Evolutionary conservation across 2,113 vertebrate species (phyloP).

Genomic region (Zapus hudsonius): DNA sequence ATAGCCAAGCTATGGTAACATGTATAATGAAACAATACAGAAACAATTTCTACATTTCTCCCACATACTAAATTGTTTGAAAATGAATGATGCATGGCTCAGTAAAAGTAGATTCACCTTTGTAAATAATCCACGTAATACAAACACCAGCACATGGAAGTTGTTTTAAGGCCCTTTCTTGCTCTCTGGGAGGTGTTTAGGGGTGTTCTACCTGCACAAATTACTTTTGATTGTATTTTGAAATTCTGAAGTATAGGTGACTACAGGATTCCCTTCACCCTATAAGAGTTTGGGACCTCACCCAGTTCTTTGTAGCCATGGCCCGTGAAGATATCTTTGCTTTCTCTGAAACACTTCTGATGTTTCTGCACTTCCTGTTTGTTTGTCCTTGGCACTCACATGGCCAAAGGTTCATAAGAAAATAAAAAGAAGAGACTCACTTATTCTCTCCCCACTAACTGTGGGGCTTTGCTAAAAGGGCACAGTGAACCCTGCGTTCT

Average conservation of each 20-base stretch:
- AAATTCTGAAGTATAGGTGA: background rate
- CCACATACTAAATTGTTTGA: conserved; percentile 41
- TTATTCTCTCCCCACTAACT: background rate
- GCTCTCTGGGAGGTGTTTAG: background rate
- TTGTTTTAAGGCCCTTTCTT: background rate
- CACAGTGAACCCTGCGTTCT: too few relatives aligned
- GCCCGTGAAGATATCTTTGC: background rate
- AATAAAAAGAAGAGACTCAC: background rate
- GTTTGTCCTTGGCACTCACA: background rate
- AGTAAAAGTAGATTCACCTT: conserved; percentile 16
- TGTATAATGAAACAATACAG: background rate
- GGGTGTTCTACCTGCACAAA: background rate
- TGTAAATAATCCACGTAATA: conserved; percentile 27
- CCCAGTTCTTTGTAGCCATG: background rate
- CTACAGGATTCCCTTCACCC: background rate
- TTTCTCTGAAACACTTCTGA: background rate
- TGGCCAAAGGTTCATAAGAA: background rate
- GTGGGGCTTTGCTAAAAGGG: too few relatives aligned
- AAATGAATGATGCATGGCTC: conserved; percentile 35
- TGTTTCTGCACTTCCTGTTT: conserved; percentile 38
- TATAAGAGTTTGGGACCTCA: background rate
- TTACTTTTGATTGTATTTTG: conserved; percentile 23
- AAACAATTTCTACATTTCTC: conserved; percentile 26
- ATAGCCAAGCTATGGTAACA: background rate
- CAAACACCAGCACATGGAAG: background rate